phyloP scores from a whole-genome alignment of 2,888 invertebrate species.

The Papilio gigon region DNA sequence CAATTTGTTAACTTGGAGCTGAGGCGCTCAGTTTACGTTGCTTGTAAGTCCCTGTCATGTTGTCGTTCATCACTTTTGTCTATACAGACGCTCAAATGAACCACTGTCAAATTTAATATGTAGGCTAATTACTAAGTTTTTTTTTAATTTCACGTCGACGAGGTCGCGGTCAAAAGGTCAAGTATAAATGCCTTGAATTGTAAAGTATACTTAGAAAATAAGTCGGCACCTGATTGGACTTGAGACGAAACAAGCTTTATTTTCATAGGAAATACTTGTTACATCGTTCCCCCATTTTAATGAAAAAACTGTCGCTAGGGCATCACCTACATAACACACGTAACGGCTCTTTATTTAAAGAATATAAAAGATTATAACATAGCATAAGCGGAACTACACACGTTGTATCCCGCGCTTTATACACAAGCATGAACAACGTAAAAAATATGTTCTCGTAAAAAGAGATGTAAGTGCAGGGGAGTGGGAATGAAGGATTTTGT shows the following conservation, averaged over 20 bases:
- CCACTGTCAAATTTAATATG: too few relatives aligned
- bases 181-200: too few relatives aligned
- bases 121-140: too few relatives aligned
- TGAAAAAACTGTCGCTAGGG: not conserved
- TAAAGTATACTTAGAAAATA: too few relatives aligned
- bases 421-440: not conserved
- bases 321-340: not conserved
- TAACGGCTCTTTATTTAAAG: not conserved
- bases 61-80: not conserved
- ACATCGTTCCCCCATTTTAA: too few relatives aligned
- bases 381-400: not conserved
- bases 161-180: too few relatives aligned
- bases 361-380: not conserved
- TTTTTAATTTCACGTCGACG: too few relatives aligned
- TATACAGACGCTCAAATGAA: too few relatives aligned
- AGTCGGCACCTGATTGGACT: too few relatives aligned
- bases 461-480: not conserved
- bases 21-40: not conserved
- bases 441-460: slow-evolving; percentile 25
- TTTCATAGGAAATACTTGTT: too few relatives aligned
- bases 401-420: slow-evolving; percentile 1
- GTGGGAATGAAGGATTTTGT: slow-evolving; percentile 22
- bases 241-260: too few relatives aligned
- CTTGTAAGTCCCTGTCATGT: not conserved
- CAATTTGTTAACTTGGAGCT: slow-evolving; percentile 13